phyloP scores from a whole-genome alignment of 2,113 vertebrate species.

The Mobula birostris region DNA sequence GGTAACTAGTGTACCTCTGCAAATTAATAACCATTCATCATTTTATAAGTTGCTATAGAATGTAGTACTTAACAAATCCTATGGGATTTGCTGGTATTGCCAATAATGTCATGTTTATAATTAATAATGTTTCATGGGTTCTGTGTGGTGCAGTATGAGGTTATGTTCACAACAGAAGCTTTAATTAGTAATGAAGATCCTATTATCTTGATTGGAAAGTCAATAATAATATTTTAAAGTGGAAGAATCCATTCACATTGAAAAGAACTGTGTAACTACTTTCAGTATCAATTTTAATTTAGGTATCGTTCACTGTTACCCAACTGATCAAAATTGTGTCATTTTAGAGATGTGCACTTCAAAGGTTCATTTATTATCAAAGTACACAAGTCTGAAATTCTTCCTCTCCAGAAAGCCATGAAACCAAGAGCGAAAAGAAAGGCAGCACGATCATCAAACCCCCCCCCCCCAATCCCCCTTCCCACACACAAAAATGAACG shows the following conservation, averaged over 20 bases:
- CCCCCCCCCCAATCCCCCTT: no score
- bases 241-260: background rate
- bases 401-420: no score
- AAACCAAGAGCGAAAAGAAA: no score
- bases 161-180: background rate
- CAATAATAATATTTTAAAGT: background rate
- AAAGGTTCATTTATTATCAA: no score
- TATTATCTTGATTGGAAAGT: constrained; percentile 29
- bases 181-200: constrained; percentile 15
- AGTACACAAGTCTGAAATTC: no score
- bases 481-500: no score
- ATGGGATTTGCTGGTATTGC: background rate
- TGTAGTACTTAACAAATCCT: constrained; percentile 23
- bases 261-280: background rate
- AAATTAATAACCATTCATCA: constrained; percentile 28
- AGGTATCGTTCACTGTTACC: background rate
- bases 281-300: constrained; percentile 13
- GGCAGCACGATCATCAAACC: no score
- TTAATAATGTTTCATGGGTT: constrained; percentile 24
- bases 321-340: background rate
- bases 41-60: background rate
- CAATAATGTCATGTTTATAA: background rate
- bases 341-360: background rate
- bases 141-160: constrained; percentile 7
- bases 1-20: background rate